Percentiles rank a stretch among this genome's conserved stretches.
These are phyloP conservation scores for Hofmannophila pseudospretella DNA, from an alignment of 2,888 invertebrate genomes.

Conservation along the genomic window DNA sequence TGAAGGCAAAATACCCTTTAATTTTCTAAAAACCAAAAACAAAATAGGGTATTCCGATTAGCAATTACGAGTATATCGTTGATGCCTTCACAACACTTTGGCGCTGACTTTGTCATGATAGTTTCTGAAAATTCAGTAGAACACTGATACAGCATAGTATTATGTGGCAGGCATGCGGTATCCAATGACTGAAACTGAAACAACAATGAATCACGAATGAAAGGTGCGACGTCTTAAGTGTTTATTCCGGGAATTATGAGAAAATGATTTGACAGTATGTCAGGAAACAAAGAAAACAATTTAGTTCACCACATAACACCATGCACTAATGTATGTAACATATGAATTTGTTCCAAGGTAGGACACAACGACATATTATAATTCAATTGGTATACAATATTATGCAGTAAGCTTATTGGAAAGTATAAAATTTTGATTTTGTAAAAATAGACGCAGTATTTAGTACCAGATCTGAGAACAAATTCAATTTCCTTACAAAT, in stretches of 20 bases:
- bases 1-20: slow-evolving; percentile 40
- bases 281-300: slow-evolving; percentile 26
- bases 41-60: neutral
- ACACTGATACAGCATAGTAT: slow-evolving; percentile 65
- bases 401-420: no score
- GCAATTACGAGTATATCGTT: slow-evolving; percentile 1
- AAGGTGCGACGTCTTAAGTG: slow-evolving; percentile 10
- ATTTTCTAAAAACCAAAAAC: neutral
- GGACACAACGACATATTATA: no score
- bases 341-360: slow-evolving; percentile 16
- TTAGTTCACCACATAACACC: slow-evolving; percentile 71
- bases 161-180: slow-evolving; percentile 73
- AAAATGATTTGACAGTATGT: slow-evolving; percentile 12
- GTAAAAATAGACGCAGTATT: no score
- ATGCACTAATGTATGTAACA: slow-evolving; percentile 43
- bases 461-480: neutral
- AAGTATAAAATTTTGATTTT: no score
- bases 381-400: no score
- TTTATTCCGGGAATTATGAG: slow-evolving; percentile 6
- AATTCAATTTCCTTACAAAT: neutral
- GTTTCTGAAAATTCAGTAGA: slow-evolving; percentile 49
- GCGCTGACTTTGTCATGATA: slow-evolving; percentile 64
- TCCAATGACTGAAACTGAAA: slow-evolving; percentile 33
- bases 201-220: slow-evolving; percentile 18
- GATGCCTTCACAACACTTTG: slow-evolving; percentile 63